Conservation (phyloP, 2,113 vertebrate species). For the Erythrocercus mccallii region DNA sequence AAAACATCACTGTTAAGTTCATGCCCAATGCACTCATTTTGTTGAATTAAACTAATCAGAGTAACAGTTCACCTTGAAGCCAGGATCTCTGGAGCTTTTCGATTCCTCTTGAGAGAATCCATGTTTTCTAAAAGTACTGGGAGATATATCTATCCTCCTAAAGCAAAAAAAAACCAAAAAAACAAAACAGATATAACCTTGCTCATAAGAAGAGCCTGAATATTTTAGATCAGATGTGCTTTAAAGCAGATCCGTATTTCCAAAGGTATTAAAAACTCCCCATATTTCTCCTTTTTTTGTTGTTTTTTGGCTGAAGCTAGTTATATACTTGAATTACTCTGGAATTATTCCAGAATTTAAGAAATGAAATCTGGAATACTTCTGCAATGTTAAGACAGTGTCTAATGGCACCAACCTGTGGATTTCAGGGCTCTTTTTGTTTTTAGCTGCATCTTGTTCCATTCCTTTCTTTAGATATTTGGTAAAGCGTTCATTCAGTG, state of each 20-base stretch:
- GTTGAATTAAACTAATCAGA: constrained; percentile 75
- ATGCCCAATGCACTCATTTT: constrained; percentile 81
- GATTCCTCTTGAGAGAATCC: constrained; percentile 93
- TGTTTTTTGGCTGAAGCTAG: neutral
- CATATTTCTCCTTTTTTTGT: neutral
- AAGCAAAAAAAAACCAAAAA: neutral
- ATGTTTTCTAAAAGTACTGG: constrained; percentile 99
- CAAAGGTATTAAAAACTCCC: neutral
- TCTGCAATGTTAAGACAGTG: neutral
- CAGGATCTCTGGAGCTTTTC: constrained; percentile 91
- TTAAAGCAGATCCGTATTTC: neutral
- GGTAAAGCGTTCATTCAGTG: constrained; percentile 94
- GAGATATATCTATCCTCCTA: constrained; percentile 99
- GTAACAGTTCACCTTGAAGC: constrained; percentile 96
- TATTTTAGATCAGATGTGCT: neutral
- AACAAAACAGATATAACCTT: neutral
- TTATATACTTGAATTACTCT: neutral
- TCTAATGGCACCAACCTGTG: constrained; percentile 83
- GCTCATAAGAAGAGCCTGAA: neutral
- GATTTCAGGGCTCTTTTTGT: constrained; percentile 98
- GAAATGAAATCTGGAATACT: neutral
- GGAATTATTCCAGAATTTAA: neutral
- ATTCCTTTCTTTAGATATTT: constrained; percentile 94
- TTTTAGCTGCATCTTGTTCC: constrained; percentile 91
- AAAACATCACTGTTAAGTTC: constrained; percentile 83